phyloP scores from a whole-genome alignment of 2,797 vertebrate species.

The Neostethus bicornis region DNA sequence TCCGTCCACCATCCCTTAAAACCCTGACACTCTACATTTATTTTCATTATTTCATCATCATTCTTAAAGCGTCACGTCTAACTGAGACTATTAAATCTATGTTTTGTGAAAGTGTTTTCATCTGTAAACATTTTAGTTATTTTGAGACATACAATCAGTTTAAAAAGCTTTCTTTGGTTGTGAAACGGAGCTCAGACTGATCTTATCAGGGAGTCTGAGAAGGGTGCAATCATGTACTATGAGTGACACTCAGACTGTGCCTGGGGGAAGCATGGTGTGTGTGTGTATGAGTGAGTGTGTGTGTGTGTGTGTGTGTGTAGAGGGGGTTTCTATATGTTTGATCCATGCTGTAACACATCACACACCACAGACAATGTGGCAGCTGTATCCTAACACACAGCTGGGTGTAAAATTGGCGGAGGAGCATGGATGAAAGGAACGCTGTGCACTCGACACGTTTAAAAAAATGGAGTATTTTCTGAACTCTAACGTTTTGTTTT shows the following conservation, averaged over 20 bases:
- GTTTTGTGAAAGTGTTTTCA: no score
- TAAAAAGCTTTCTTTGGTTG: not conserved
- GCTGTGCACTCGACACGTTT: slow-evolving; percentile 1
- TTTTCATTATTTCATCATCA: no score
- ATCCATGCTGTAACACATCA: slow-evolving; percentile 23
- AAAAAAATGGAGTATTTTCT: no score
- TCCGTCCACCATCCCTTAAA: no score
- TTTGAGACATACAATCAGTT: not conserved
- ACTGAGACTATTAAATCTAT: no score
- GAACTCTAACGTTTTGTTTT: no score
- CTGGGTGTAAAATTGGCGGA: slow-evolving; percentile 4
- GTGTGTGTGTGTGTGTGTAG: no score
- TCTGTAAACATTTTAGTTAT: not conserved
- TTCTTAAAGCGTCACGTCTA: no score
- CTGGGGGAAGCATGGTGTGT: slow-evolving; percentile 1
- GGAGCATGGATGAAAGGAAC: slow-evolving; percentile 11
- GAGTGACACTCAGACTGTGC: not conserved
- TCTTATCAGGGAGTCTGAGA: not conserved
- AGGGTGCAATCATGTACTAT: not conserved
- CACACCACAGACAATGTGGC: slow-evolving; percentile 13
- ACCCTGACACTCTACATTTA: no score
- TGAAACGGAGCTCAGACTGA: not conserved
- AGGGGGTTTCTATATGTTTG: not conserved
- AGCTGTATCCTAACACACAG: slow-evolving; percentile 26
- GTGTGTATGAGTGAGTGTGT: no score